Percentiles rank a stretch among this genome's conserved stretches.
These are phyloP conservation scores for Numenius arquata DNA, from an alignment of 2,113 vertebrate species.

Conservation along the genomic window DNA sequence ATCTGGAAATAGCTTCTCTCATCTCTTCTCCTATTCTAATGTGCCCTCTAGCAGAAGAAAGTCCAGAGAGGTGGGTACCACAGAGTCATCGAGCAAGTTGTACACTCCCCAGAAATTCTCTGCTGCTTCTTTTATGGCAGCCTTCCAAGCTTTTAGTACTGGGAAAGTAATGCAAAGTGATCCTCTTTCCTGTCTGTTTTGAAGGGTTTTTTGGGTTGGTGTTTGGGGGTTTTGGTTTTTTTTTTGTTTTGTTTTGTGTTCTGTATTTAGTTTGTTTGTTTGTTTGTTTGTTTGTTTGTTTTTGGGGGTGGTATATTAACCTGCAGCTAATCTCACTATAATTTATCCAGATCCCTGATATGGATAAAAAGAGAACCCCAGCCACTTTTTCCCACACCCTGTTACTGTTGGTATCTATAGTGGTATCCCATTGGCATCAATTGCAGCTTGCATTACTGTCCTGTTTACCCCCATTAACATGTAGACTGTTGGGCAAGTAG, in stretches of 20 bases:
- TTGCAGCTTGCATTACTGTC: not conserved
- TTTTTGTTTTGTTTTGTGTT: not conserved
- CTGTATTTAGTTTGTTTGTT: no score
- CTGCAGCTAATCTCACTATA: not conserved
- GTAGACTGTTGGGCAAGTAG: not conserved
- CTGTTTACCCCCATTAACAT: not conserved
- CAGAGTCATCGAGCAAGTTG: not conserved
- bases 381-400: not conserved
- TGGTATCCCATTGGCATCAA: not conserved
- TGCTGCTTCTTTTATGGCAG: not conserved
- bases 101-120: not conserved
- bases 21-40: not conserved
- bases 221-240: not conserved
- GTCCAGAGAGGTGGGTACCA: not conserved
- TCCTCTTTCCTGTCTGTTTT: not conserved
- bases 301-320: not conserved
- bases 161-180: not conserved
- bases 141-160: not conserved
- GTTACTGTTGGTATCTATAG: not conserved
- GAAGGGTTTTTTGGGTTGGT: not conserved
- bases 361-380: not conserved
- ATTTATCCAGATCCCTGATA: not conserved
- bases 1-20: not conserved
- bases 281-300: not conserved
- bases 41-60: not conserved